Evolutionary conservation across 2,797 vertebrate genomes (phyloP).

Genomic region (Huso huso): DNA sequence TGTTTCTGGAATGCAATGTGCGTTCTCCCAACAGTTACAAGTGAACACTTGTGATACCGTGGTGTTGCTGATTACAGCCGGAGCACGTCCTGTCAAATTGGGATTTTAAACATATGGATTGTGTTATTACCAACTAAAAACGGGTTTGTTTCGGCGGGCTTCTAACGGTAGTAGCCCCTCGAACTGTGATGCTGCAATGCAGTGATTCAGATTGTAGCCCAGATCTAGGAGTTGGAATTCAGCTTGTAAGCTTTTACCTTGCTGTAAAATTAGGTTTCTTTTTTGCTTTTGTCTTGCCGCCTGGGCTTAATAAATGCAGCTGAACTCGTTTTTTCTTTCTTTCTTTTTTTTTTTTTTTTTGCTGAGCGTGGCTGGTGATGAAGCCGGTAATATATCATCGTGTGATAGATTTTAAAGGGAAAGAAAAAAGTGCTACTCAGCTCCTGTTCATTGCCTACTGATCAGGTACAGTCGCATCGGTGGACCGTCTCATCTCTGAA

Average conservation of each 20-base stretch:
- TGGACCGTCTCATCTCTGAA: no score
- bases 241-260: background rate
- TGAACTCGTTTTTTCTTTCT: background rate
- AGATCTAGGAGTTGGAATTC: background rate
- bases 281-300: background rate
- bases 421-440: no score
- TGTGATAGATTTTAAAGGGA: no score
- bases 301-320: background rate
- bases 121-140: no score
- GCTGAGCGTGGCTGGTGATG: background rate
- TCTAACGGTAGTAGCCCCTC: no score
- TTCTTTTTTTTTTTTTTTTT: background rate
- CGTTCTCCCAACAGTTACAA: slow-evolving; percentile 16
- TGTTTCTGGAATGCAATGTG: slow-evolving; percentile 15
- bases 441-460: no score
- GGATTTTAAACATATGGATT: background rate
- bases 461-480: no score
- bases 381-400: background rate
- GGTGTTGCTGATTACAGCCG: background rate
- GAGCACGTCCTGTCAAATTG: background rate
- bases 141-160: no score
- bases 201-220: slow-evolving; percentile 9
- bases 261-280: slow-evolving; percentile 15
- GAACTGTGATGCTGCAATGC: slow-evolving; percentile 9
- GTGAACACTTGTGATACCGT: slow-evolving; percentile 12